These are phyloP conservation scores for Apostichopus leukothele DNA, from an alignment of 53 echinoderm and acorn worm species.

Conservation along the genomic window DNA sequence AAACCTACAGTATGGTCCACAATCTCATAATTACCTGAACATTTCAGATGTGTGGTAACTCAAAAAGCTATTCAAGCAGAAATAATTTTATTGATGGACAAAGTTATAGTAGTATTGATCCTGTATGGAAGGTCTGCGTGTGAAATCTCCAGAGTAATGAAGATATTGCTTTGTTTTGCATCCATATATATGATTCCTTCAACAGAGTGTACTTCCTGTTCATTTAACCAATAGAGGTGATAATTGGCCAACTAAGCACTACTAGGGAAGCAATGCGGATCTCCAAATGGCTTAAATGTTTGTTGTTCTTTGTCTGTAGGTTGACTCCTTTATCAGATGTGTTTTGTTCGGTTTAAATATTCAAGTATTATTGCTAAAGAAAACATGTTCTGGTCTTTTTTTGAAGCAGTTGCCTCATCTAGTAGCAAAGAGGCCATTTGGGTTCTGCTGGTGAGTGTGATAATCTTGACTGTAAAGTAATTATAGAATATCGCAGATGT, in stretches of 20 bases:
- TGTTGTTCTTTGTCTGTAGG: constrained; percentile 40
- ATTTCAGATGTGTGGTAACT: background rate
- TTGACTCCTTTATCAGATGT: constrained; percentile 34
- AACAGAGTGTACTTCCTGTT: constrained; percentile 11
- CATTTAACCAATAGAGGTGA: background rate
- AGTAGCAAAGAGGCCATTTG: no score
- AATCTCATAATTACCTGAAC: no score
- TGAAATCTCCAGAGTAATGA: background rate
- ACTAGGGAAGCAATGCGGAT: constrained; percentile 28
- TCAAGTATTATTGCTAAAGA: background rate
- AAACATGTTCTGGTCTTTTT: no score
- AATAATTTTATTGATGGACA: background rate
- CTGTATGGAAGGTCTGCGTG: background rate
- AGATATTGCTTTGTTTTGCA: constrained; percentile 11
- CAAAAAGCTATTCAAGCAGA: background rate
- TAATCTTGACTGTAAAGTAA: no score
- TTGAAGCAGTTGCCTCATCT: no score
- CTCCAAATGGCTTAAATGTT: constrained; percentile 12
- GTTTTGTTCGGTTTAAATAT: background rate
- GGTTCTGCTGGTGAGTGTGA: no score
- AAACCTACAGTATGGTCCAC: no score
- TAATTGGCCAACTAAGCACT: constrained; percentile 6
- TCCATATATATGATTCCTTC: background rate
- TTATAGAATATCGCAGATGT: no score
- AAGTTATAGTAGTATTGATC: background rate